phyloP scores from a whole-genome alignment of 1,140 invertebrate species.

The Brachionus sp. region DNA sequence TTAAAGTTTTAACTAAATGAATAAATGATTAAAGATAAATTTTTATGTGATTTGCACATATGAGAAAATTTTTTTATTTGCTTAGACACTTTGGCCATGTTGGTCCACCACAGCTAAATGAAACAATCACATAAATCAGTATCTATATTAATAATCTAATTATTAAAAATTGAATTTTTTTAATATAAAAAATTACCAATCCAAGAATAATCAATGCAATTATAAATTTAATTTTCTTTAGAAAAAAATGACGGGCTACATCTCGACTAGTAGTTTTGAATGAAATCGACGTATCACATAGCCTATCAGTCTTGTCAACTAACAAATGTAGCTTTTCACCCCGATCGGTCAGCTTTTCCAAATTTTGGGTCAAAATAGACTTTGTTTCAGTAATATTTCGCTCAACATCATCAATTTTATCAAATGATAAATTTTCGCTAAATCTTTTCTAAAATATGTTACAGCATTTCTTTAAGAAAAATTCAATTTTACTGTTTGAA shows the following conservation, averaged over 20 bases:
- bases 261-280: background rate
- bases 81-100: background rate
- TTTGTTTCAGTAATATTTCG: constrained; percentile 14
- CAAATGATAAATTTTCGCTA: constrained; percentile 20
- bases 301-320: constrained; percentile 29
- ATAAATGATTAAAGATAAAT: background rate
- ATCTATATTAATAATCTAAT: too few relatives aligned
- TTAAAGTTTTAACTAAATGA: background rate
- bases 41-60: background rate
- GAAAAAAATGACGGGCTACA: background rate
- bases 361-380: constrained; percentile 31
- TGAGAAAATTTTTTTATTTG: background rate
- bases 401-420: constrained; percentile 18
- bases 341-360: constrained; percentile 31
- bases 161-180: background rate
- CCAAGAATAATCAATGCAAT: background rate
- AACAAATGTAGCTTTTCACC: constrained; percentile 29
- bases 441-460: background rate
- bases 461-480: background rate
- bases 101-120: background rate
- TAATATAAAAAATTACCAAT: background rate
- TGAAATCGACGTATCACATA: constrained; percentile 17
- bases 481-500: background rate
- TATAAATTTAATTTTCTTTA: constrained; percentile 23
- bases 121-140: background rate